These are phyloP conservation scores for Actenoides hombroni DNA, from an alignment of 2,113 vertebrate species.

Conservation along the genomic window DNA sequence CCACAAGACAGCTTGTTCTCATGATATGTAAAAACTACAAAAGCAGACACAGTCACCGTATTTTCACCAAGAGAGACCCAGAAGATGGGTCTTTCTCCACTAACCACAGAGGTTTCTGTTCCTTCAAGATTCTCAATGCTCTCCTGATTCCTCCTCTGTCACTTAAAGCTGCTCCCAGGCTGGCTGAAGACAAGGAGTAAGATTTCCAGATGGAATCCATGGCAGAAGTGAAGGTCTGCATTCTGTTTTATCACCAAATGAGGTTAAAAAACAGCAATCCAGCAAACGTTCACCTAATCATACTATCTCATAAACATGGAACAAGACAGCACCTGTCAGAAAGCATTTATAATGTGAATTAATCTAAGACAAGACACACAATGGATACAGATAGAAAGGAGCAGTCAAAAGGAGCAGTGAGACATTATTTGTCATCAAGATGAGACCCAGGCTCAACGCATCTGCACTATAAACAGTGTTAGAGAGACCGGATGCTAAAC, in stretches of 20 bases:
- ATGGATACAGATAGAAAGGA: not conserved
- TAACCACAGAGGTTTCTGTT: not conserved
- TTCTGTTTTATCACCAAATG: not conserved
- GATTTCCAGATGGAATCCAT: not conserved
- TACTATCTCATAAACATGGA: not conserved
- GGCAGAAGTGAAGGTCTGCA: not conserved
- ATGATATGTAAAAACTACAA: not conserved
- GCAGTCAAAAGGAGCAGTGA: not conserved
- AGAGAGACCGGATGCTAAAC: not conserved
- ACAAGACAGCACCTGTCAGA: not conserved
- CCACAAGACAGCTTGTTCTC: slow-evolving; percentile 1
- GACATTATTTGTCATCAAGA: not conserved
- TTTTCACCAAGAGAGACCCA: not conserved
- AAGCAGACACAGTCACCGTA: not conserved
- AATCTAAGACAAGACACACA: not conserved
- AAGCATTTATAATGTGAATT: not conserved
- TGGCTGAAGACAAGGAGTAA: not conserved
- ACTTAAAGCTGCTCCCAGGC: not conserved
- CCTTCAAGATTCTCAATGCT: not conserved
- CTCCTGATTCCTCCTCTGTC: not conserved
- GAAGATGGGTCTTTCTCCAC: not conserved
- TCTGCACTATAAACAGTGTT: not conserved
- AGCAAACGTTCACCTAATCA: not conserved
- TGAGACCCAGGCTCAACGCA: not conserved
- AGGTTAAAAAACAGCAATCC: not conserved